Evolutionary conservation across 92 coral and sea anemone species (phyloP).

Genomic region (Porites rus): DNA sequence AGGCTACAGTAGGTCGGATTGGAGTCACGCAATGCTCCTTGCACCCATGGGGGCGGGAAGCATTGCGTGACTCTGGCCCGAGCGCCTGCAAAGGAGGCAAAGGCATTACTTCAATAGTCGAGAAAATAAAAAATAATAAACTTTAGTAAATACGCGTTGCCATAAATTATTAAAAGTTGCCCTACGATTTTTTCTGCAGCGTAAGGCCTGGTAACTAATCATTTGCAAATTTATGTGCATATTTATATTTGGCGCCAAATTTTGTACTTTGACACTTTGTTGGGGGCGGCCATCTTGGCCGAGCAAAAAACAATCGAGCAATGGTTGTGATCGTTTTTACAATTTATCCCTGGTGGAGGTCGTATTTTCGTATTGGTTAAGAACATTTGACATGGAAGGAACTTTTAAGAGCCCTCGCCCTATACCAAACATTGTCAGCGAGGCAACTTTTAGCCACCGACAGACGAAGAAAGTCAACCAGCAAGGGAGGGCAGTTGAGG

Average conservation of each 20-base stretch:
- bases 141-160: too few relatives aligned
- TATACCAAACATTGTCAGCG: constrained; percentile 83
- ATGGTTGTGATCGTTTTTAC: neutral
- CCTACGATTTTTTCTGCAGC: too few relatives aligned
- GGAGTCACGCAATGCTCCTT: too few relatives aligned
- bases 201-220: neutral
- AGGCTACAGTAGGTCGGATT: too few relatives aligned
- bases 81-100: too few relatives aligned
- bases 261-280: constrained; percentile 55
- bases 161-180: too few relatives aligned
- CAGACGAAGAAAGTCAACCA: constrained; percentile 65
- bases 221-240: constrained; percentile 17
- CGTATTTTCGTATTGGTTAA: neutral
- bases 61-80: too few relatives aligned
- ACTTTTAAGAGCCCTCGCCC: constrained; percentile 96
- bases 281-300: constrained; percentile 56
- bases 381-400: constrained; percentile 62
- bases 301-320: neutral
- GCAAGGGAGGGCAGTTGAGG: constrained; percentile 50
- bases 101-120: too few relatives aligned
- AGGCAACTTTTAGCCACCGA: constrained; percentile 94
- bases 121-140: too few relatives aligned
- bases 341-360: constrained; percentile 46
- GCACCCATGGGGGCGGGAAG: too few relatives aligned
- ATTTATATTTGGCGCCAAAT: constrained; percentile 93